These are phyloP conservation scores for Notocelia uddmanniana DNA, from an alignment of 2,888 invertebrate species.

Conservation along the genomic window DNA sequence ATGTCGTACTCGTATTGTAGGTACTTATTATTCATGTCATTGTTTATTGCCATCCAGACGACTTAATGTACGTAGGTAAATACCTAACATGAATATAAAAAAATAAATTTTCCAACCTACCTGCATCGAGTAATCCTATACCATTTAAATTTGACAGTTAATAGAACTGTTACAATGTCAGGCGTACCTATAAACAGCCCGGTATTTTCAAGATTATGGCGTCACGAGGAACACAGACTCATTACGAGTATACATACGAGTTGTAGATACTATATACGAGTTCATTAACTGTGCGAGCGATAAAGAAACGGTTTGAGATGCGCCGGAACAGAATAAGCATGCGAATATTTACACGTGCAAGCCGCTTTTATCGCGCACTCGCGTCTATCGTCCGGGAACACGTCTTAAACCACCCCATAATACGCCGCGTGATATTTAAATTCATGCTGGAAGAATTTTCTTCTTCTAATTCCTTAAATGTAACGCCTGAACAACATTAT, in stretches of 20 bases:
- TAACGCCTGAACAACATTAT: constrained; percentile 24
- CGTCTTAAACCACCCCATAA: constrained; percentile 55
- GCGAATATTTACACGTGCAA: constrained; percentile 48
- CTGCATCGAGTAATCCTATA: too few species aligned
- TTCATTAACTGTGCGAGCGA: constrained; percentile 3
- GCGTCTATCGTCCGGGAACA: constrained; percentile 50
- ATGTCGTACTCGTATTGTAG: too few species aligned
- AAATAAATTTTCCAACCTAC: too few species aligned
- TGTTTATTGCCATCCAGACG: too few species aligned
- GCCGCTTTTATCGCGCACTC: constrained; percentile 51
- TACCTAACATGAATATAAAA: too few species aligned
- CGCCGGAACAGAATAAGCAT: constrained; percentile 45
- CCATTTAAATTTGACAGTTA: too few species aligned
- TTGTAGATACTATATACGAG: not conserved
- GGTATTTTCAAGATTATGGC: not conserved
- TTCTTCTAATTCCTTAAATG: constrained; percentile 28
- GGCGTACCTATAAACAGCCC: not conserved
- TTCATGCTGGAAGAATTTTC: constrained; percentile 49
- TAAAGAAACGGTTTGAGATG: constrained; percentile 44
- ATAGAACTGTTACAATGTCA: too few species aligned
- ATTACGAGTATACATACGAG: constrained; percentile 5
- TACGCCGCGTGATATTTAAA: constrained; percentile 53
- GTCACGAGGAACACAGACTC: not conserved
- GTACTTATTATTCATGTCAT: too few species aligned
- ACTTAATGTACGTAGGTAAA: too few species aligned